Evolutionary conservation across 1,140 invertebrate genomes (phyloP), one percentile per base, ranked within the genome.

Genomic region (Drosophila watanabei): DNA sequence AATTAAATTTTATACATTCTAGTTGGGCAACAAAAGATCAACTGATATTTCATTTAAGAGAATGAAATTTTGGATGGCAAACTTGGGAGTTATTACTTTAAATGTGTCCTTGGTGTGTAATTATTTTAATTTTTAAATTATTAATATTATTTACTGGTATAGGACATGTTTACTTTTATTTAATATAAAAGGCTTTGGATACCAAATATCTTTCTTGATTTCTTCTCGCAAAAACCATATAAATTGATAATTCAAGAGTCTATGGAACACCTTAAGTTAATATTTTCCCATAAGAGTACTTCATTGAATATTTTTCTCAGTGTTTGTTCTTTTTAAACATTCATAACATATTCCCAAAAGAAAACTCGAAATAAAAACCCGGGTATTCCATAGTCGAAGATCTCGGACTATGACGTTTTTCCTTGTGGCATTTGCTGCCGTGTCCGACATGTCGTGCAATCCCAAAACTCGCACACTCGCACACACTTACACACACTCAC

Each of bases 361-460:
- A 13, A 5, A 33, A 2, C 28, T 52, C 5, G n/a, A 9, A 32
- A 28, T 24, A 46, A 48, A 49, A n/a, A 0, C 33, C 33, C 33
- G 54, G 54, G 54, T 56, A 56, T 24, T 39, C 14, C 20, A 39
- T 39, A 56, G 54, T 56, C 54, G 54, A 6, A 37, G 9, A 56
- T 39, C 20, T 56, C 14, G 14, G 14, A 39, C 8, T 24, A 5
- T 45, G 48, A 39, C 45, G 45, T 64, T 81, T 60, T 35, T 68
- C 48, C 71, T 75, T 79, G 59, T 81, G 69, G 63, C 80, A 79
- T 57, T 73, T 61, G 46, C 75, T 73, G 68, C 75, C 80, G 63
- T 73, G 70, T 71, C 45, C 66, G 41, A 46, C 30, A 63, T 80
- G 76, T 82, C 87, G 79, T 78, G 75, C 86, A 87, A 82, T 82